Evolutionary conservation across 2,888 invertebrate genomes (phyloP).

Genomic region (Ormyrus pomaceus): DNA sequence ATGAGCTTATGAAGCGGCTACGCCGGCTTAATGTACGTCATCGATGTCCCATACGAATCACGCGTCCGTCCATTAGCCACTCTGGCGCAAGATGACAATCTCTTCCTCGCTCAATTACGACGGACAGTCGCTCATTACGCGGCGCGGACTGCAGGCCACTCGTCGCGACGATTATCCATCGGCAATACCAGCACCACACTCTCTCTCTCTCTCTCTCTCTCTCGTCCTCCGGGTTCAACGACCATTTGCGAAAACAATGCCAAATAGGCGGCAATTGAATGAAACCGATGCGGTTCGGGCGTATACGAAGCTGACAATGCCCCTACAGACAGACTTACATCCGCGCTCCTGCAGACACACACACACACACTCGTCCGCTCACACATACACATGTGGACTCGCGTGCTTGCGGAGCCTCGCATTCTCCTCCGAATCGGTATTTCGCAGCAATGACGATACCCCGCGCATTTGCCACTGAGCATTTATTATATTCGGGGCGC

Average conservation of each 20-base stretch:
- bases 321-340: not conserved
- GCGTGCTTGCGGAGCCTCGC: no score
- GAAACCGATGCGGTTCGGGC: slow-evolving; percentile 20
- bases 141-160: no score
- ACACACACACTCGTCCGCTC: not conserved
- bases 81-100: not conserved
- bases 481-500: no score
- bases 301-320: not conserved
- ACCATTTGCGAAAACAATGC: slow-evolving; percentile 50
- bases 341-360: not conserved
- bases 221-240: slow-evolving; percentile 32
- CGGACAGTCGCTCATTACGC: no score
- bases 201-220: no score
- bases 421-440: no score
- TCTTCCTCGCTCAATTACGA: not conserved
- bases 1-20: no score
- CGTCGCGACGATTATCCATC: slow-evolving; percentile 32
- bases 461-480: no score
- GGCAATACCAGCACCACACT: not conserved
- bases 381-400: not conserved
- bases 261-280: slow-evolving; percentile 39
- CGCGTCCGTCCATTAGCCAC: not conserved
- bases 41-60: not conserved
- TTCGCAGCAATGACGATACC: no score
- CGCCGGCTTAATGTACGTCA: no score